Percentiles rank a stretch among this genome's conserved stretches.
Conservation (phyloP, 2,888 invertebrate genomes). For the Stenotaenia linearis region DNA sequence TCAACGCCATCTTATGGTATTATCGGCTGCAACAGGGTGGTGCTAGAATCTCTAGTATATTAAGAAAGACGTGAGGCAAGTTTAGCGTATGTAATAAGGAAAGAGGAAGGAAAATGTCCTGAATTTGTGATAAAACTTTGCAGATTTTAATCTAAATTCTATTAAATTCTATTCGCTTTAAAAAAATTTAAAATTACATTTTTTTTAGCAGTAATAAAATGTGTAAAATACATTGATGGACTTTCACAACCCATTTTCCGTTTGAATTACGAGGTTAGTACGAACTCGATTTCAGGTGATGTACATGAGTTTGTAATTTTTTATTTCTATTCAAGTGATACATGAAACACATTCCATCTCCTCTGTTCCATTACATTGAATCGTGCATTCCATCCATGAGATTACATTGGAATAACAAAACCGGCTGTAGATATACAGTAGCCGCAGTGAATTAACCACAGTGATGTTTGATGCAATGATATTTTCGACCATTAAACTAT, state of each 20-base stretch:
- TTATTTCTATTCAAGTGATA: constrained; percentile 5
- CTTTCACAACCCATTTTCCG: neutral
- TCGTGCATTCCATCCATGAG: neutral
- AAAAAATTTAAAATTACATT: neutral
- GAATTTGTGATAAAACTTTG: neutral
- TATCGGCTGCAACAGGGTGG: constrained; percentile 7
- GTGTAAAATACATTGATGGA: neutral
- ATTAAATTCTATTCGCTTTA: too few species aligned
- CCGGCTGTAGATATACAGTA: neutral
- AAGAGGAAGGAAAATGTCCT: neutral
- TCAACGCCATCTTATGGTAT: constrained; percentile 7
- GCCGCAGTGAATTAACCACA: neutral
- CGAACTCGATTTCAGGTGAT: neutral
- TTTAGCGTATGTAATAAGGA: neutral
- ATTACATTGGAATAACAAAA: constrained; percentile 15
- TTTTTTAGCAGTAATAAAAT: neutral
- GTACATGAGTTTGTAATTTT: neutral
- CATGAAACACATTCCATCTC: neutral
- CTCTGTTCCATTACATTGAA: neutral
- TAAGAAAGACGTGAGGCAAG: neutral
- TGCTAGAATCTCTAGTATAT: neutral
- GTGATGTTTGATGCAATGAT: neutral
- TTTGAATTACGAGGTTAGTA: neutral
- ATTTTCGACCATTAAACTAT: neutral
- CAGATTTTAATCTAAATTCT: neutral